Evolutionary conservation across 1,140 invertebrate species (phyloP).

Genomic region (Globodera ellingtonae): DNA sequence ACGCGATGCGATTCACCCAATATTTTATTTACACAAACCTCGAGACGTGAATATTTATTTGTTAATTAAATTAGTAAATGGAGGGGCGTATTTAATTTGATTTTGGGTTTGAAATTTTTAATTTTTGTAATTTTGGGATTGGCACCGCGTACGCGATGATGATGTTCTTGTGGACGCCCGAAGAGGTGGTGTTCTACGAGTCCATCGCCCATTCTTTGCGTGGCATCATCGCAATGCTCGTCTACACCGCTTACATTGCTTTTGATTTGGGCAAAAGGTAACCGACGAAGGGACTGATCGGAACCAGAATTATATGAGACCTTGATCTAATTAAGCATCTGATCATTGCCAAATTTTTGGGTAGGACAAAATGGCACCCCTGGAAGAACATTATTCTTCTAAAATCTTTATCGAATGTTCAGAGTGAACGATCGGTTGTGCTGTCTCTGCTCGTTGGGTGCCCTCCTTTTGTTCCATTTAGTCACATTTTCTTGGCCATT

Average conservation of each 20-base stretch:
- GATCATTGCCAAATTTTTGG: too few species aligned
- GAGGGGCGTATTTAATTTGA: neutral
- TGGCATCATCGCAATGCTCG: slow-evolving; percentile 19
- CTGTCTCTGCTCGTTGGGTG: slow-evolving; percentile 24
- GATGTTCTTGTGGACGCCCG: slow-evolving; percentile 42
- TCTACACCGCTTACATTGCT: slow-evolving; percentile 40
- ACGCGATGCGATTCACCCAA: slow-evolving; percentile 45
- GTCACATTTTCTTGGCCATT: slow-evolving; percentile 50
- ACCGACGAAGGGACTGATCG: neutral
- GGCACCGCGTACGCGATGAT: slow-evolving; percentile 46
- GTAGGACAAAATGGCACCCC: too few species aligned
- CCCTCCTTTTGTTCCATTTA: slow-evolving; percentile 38
- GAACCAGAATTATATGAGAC: too few species aligned
- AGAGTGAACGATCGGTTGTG: slow-evolving; percentile 38
- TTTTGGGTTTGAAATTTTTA: slow-evolving; percentile 16
- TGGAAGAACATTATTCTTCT: too few species aligned
- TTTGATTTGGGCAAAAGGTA: slow-evolving; percentile 43
- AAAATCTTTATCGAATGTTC: slow-evolving; percentile 19
- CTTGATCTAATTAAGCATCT: too few species aligned
- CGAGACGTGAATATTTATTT: slow-evolving; percentile 33
- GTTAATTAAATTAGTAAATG: neutral
- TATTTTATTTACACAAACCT: slow-evolving; percentile 43
- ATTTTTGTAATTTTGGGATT: slow-evolving; percentile 31
- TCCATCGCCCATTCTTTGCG: slow-evolving; percentile 36
- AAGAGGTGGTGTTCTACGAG: slow-evolving; percentile 29